Percentiles rank a stretch among this genome's conserved stretches.
Evolutionary conservation across 2,113 vertebrate genomes (phyloP).

Genomic region (Chlamydotis undulata): DNA sequence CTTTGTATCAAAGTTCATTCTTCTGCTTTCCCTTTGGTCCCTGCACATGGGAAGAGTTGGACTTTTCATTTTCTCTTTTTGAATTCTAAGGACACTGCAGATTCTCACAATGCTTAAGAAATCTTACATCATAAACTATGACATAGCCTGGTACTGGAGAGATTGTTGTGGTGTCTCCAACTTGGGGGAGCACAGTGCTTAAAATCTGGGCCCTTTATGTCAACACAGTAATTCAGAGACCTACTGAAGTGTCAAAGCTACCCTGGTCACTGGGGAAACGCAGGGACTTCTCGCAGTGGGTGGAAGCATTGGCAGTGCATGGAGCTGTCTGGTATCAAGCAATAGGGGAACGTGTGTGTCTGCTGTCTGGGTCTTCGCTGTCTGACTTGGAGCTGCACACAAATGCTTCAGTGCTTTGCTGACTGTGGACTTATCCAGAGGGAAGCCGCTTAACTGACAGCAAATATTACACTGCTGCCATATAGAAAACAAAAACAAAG

Average conservation of each 20-base stretch:
- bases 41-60: neutral
- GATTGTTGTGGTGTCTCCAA: neutral
- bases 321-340: neutral
- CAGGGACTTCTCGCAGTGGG: neutral
- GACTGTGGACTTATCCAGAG: neutral
- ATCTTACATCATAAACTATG: neutral
- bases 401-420: neutral
- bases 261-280: neutral
- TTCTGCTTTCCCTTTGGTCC: neutral
- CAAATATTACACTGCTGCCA: neutral
- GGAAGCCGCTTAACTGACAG: neutral
- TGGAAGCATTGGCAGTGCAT: too few species aligned
- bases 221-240: neutral
- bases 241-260: neutral
- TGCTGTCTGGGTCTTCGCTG: neutral
- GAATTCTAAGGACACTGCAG: neutral
- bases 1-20: neutral
- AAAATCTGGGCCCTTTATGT: neutral
- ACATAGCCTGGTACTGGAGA: neutral
- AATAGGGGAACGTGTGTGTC: neutral
- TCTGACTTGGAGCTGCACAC: neutral
- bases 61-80: neutral
- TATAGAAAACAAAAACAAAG: neutral
- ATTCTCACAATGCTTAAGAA: neutral
- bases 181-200: neutral